These are phyloP conservation scores for Brachyistius frenatus DNA, from an alignment of 2,113 vertebrate species.

Conservation along the genomic window DNA sequence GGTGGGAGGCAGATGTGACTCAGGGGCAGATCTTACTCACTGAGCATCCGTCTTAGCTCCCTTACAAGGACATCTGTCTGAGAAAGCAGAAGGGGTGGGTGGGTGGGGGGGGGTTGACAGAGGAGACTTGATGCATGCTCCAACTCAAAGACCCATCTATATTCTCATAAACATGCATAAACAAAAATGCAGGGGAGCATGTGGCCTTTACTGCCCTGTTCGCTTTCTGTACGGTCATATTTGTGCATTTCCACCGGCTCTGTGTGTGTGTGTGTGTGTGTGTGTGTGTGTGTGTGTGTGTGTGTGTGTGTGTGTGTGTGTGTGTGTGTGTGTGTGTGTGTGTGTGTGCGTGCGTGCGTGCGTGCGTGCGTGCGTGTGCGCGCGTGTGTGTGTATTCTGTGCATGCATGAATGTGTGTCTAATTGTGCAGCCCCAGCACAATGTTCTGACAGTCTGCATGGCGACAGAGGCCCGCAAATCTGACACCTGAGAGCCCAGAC, in stretches of 20 bases:
- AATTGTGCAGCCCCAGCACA: conserved; percentile 83
- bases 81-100: conserved; percentile 75
- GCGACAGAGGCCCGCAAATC: conserved; percentile 85
- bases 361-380: no score
- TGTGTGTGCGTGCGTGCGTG: conserved; percentile 29
- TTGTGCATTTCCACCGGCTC: not conserved
- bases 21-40: conserved; percentile 63
- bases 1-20: conserved; percentile 76
- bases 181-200: conserved; percentile 8
- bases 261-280: not conserved
- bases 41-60: conserved; percentile 73
- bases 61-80: conserved; percentile 76
- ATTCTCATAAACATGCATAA: conserved; percentile 59
- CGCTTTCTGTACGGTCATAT: conserved; percentile 3
- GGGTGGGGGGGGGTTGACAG: conserved; percentile 73
- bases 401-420: conserved; percentile 33
- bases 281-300: conserved; percentile 21
- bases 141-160: conserved; percentile 17
- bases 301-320: conserved; percentile 13
- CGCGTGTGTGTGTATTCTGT: not conserved
- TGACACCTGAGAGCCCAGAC: conserved; percentile 83
- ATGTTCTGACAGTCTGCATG: conserved; percentile 80
- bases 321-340: not conserved
- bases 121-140: conserved; percentile 74
- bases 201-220: conserved; percentile 1